Conservation (phyloP, 2,888 invertebrate genomes). For the Synanthedon myopaeformis region DNA sequence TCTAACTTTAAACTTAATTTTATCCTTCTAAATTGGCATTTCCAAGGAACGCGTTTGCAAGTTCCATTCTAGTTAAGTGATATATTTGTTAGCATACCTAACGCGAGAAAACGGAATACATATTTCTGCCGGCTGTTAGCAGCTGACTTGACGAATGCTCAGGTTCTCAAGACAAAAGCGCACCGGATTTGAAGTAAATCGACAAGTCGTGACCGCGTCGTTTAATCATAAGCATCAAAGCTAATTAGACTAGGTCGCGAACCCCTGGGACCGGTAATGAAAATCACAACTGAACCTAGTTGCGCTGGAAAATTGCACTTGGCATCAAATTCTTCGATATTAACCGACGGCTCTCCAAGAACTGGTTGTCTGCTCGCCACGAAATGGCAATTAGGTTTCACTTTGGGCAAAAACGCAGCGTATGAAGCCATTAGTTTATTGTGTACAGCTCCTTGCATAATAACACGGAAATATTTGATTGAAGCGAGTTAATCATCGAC, state of each 20-base stretch:
- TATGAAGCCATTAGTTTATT: not conserved
- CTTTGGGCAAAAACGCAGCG: not conserved
- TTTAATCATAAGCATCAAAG: conserved; percentile 66
- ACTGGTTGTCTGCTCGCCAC: conserved; percentile 22
- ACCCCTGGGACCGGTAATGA: conserved; percentile 60
- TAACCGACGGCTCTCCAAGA: conserved; percentile 26
- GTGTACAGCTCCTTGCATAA: not conserved
- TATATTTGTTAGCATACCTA: conserved; percentile 18
- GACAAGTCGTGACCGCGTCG: conserved; percentile 58
- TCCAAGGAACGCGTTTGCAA: conserved; percentile 1
- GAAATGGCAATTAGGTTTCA: conserved; percentile 17
- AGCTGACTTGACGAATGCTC: conserved; percentile 43
- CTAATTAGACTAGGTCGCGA: conserved; percentile 67
- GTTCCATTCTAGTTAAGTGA: conserved; percentile 10
- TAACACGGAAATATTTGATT: not conserved
- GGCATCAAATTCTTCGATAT: conserved; percentile 42
- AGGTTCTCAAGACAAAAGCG: conserved; percentile 51
- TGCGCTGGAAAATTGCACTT: conserved; percentile 55
- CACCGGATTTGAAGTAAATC: conserved; percentile 59
- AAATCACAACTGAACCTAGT: conserved; percentile 62
- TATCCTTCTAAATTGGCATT: conserved; percentile 5
- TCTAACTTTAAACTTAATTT: conserved; percentile 12
- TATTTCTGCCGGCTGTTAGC: conserved; percentile 23
- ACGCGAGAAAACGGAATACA: conserved; percentile 21
- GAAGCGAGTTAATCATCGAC: not conserved